Percentiles rank a stretch among this genome's conserved stretches.
These are phyloP conservation scores for Lethrus apterus DNA, from an alignment of 1,140 invertebrate genomes.

Conservation along the genomic window DNA sequence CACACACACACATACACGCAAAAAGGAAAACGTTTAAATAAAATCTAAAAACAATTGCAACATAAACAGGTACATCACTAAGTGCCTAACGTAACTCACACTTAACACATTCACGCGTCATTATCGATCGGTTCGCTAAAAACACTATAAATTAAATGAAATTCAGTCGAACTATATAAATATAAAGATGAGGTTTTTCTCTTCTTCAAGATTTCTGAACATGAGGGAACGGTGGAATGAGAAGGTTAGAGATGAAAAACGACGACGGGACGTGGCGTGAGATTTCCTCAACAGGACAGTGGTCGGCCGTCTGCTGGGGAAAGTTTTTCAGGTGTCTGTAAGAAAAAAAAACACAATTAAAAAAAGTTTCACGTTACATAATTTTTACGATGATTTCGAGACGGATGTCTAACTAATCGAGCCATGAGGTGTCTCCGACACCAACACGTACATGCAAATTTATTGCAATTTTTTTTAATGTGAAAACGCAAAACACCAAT, in stretches of 20 bases:
- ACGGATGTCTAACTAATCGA: too few relatives aligned
- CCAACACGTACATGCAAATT: too few relatives aligned
- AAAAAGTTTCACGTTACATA: slow-evolving; percentile 6
- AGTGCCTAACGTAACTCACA: slow-evolving; percentile 25
- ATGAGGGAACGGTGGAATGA: slow-evolving; percentile 20
- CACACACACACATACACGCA: slow-evolving; percentile 22
- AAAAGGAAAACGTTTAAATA: slow-evolving; percentile 37
- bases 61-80: slow-evolving; percentile 37
- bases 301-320: slow-evolving; percentile 33
- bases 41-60: slow-evolving; percentile 40
- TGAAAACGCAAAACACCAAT: not conserved
- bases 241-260: slow-evolving; percentile 19
- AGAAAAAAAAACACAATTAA: slow-evolving; percentile 28
- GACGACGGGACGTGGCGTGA: slow-evolving; percentile 7
- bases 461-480: not conserved
- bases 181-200: slow-evolving; percentile 5
- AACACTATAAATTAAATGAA: slow-evolving; percentile 20
- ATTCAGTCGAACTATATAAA: slow-evolving; percentile 20
- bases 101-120: slow-evolving; percentile 6
- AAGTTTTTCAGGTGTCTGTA: slow-evolving; percentile 37
- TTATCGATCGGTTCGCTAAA: slow-evolving; percentile 10
- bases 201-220: not conserved
- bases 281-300: slow-evolving; percentile 29
- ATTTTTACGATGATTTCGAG: not conserved
- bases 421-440: too few relatives aligned